Evolutionary conservation across 1,140 invertebrate species (phyloP).

Genomic region (Probaryconus sp.): DNA sequence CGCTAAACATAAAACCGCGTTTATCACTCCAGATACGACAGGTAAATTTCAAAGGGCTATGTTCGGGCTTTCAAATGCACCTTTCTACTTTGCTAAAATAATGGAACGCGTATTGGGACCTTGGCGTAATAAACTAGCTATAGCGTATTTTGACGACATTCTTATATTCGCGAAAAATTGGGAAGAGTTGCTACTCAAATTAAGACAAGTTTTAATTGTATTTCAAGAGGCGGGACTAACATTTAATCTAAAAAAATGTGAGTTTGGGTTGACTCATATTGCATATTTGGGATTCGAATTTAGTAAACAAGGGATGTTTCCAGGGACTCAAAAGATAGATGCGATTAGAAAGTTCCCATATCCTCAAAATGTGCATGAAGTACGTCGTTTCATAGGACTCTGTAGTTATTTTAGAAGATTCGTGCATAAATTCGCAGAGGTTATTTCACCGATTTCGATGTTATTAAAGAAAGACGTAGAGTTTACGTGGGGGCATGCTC

Average conservation of each 20-base stretch:
- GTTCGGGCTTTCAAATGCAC: conserved; percentile 15
- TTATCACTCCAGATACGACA: conserved; percentile 3
- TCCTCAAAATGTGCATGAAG: conserved; percentile 52
- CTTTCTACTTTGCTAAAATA: conserved; percentile 16
- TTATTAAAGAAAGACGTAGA: too few species aligned
- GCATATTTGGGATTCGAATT: conserved; percentile 15
- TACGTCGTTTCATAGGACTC: conserved; percentile 66
- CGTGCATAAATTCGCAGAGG: conserved; percentile 40
- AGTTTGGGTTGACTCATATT: neutral
- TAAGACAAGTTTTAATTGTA: neutral
- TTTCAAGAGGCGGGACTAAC: conserved; percentile 4
- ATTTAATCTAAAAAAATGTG: conserved; percentile 14
- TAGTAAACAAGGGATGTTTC: neutral
- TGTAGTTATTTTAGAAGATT: conserved; percentile 63
- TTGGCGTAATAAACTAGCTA: conserved; percentile 1
- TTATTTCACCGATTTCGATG: too few species aligned
- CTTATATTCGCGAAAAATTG: conserved; percentile 23
- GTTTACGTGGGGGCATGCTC: too few species aligned
- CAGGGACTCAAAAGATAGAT: conserved; percentile 52
- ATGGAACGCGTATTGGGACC: conserved; percentile 18
- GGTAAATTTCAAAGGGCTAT: conserved; percentile 17
- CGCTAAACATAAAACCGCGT: conserved; percentile 14
- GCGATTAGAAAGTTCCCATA: conserved; percentile 60
- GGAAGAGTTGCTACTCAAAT: neutral
- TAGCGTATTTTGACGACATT: conserved; percentile 51